Evolutionary conservation across 35 echinoderm and acorn worm genomes (phyloP), one percentile per base, ranked within the genome.

Genomic region (Apostichopus parvimensis): DNA sequence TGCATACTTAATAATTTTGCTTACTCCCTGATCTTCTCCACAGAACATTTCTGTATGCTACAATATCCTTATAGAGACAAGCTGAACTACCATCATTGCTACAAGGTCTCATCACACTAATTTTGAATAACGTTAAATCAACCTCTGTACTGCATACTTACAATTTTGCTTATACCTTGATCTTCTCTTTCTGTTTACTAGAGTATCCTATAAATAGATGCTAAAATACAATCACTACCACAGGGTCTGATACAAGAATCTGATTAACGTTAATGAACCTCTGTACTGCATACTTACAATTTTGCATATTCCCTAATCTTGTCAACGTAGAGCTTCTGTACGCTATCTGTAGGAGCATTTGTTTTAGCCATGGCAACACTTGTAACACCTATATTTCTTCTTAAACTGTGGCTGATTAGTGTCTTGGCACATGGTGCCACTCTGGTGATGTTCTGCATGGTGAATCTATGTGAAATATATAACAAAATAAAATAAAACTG

Each of bases 291-390:
- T 13, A 98, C 96, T 98, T 94, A 87, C 93, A 94, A 61, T 95
- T 98, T 58, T 93, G 93, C 94, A 94, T 98, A 98, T 87, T 95
- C 96, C 91, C 94, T 98, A 59, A 98, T 92, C 83, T 98, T 98
- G 15, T 98, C 96, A 12, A 98, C 83, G 59, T 93, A 98, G 9
- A 98, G 81, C 85, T 95, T 98, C 90, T 98, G 96, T 73, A 98
- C 87, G 14, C 86, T 87, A 77, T 95, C 94, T 78, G 77, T 21
- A 0, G 94, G 92, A 26, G 78, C 89, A 28, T 94, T 93, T n/a
- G 85, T 81, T 54, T 94, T 94, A 15, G 92, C 92, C 85, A 95
- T 85, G 78, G 92, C 88, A 9, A 90, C 94, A 20, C 89, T 77
- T 13, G 90, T 83, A 9, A 73, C 90, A 28, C 79, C 79, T n/a